Base-by-base conservation (phyloP, 2,888 invertebrate genomes). In the Caenorhabditis sulstoni region DNA sequence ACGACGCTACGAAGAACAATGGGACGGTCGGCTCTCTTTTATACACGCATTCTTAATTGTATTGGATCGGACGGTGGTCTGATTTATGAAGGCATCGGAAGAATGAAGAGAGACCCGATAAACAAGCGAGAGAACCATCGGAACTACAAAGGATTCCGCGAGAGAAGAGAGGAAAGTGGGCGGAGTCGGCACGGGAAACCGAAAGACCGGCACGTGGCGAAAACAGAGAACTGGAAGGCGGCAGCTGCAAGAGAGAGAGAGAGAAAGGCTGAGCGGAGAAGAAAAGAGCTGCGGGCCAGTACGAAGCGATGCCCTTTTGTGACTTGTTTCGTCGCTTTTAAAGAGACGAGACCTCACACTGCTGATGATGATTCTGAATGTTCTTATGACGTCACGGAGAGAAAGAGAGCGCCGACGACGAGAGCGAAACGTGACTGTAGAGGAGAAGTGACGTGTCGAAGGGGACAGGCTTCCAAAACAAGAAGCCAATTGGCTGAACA, bases 201-300 rank as follows among this genome's bases (percentile, higher is more conserved):
- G 64, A 68, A 64, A 64, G 61, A 70, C 45, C 55, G 61, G 22
- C 68, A 68, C 61, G 68, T 68, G 68, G 65, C 18, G 39, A 22
- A n/a, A n/a, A n/a, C n/a, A n/a, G n/a, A n/a, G n/a, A n/a, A n/a
- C n/a, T n/a, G n/a, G n/a, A n/a, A n/a, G n/a, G 11, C 23, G 50
- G 20, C n/a, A 22, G 58, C 23, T 49, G 35, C 11, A 35, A 65
- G 29, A 37, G 37, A 18, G 29, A 50, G 12, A 2, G 35, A 44
- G 22, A 53, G 53, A 39, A 20, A 37, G n/a, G n/a, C n/a, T n/a
- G n/a, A n/a, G n/a, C n/a, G n/a, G n/a, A n/a, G n/a, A n/a, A n/a
- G n/a, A n/a, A n/a, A n/a, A n/a, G n/a, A n/a, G n/a, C n/a, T n/a
- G n/a, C n/a, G n/a, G n/a, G n/a, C n/a, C n/a, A n/a, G n/a, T n/a